These are phyloP conservation scores for Drosophila nigritarsus DNA, from an alignment of 2,888 invertebrate genomes.

Conservation along the genomic window DNA sequence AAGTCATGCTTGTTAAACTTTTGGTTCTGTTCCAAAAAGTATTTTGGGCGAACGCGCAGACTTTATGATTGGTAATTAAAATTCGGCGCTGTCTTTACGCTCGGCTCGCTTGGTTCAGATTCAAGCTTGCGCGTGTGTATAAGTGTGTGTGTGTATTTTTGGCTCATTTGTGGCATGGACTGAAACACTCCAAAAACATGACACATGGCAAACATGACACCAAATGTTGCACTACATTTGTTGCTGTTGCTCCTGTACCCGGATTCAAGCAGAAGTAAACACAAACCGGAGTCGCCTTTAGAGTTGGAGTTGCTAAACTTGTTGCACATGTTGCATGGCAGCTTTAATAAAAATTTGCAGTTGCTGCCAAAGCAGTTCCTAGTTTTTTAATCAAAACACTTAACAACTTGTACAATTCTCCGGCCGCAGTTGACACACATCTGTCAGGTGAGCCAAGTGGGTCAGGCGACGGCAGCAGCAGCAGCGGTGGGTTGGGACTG, in stretches of 20 bases:
- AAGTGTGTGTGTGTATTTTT: constrained; percentile 5
- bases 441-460: constrained; percentile 72
- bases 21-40: constrained; percentile 78
- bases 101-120: constrained; percentile 46
- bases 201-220: constrained; percentile 54
- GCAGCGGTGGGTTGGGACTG: not conserved
- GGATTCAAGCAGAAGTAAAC: constrained; percentile 52
- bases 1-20: constrained; percentile 74
- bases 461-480: constrained; percentile 57
- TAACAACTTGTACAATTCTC: constrained; percentile 79
- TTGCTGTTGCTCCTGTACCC: constrained; percentile 65
- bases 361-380: constrained; percentile 47
- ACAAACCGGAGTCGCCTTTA: constrained; percentile 64
- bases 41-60: constrained; percentile 60
- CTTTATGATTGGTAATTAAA: constrained; percentile 69
- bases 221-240: constrained; percentile 73
- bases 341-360: constrained; percentile 57
- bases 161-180: constrained; percentile 31
- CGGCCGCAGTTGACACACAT: constrained; percentile 75
- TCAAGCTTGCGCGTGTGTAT: not conserved
- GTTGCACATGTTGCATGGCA: constrained; percentile 70
- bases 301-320: constrained; percentile 68
- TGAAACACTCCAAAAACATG: constrained; percentile 55
- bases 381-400: constrained; percentile 73
- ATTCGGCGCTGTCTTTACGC: constrained; percentile 50